Conservation (phyloP, 2,888 invertebrate genomes). For the Drosophila meridiana region DNA sequence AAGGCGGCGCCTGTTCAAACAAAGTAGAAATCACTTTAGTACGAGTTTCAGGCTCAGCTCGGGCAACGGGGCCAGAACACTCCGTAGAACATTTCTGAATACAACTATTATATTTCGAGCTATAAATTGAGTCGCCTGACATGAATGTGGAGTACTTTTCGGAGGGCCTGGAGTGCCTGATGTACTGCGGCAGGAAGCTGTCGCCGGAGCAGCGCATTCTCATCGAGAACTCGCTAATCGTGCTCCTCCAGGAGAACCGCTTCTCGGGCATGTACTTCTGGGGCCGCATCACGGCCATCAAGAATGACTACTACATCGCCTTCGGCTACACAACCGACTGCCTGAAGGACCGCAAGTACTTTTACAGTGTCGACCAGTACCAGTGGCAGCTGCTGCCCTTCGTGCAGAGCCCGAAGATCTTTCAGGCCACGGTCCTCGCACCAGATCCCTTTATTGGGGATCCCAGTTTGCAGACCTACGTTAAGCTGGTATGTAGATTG, state of each 20-base stretch:
- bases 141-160: constrained; percentile 84
- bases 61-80: constrained; percentile 16
- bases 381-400: constrained; percentile 89
- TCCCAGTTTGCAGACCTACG: constrained; percentile 73
- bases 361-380: constrained; percentile 90
- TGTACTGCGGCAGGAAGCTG: constrained; percentile 89
- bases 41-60: neutral
- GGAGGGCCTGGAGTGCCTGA: constrained; percentile 83
- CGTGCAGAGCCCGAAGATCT: constrained; percentile 83
- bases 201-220: constrained; percentile 90
- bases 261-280: constrained; percentile 93
- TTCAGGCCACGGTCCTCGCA: constrained; percentile 81
- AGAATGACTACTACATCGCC: constrained; percentile 93
- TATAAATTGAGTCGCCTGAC: constrained; percentile 24
- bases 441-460: constrained; percentile 82
- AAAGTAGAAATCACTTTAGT: constrained; percentile 5
- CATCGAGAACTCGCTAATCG: constrained; percentile 91
- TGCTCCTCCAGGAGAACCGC: constrained; percentile 94
- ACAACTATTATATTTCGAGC: constrained; percentile 3
- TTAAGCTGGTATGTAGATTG: constrained; percentile 74
- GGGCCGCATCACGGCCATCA: constrained; percentile 92
- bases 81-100: constrained; percentile 21
- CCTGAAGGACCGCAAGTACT: constrained; percentile 89
- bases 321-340: constrained; percentile 92
- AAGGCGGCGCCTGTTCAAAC: constrained; percentile 88